Evolutionary conservation across 2,888 invertebrate species (phyloP), one percentile per base, ranked within the genome.

Genomic region (Therioaphis trifolii): DNA sequence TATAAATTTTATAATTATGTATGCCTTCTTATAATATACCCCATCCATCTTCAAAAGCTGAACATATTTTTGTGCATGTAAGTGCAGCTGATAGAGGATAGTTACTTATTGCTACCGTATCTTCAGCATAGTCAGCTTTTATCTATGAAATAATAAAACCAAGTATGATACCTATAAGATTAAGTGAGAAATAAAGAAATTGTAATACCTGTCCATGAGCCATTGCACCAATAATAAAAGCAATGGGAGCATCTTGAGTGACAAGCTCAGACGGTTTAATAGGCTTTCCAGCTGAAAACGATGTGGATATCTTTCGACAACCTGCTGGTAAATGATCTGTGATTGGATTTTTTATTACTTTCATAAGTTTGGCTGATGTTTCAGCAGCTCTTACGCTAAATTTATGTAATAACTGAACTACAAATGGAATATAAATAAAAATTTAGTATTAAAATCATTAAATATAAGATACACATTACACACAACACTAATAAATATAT

Each of bases 41-140:
- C 98, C 98, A 99, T 40, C 92, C 93, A 90, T 98, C 96, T 90
- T 99, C 98, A 90, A 98, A 98, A 4, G 96, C 96, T 72, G 93
- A 92, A 90, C 97, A 98, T 75, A 99, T 88, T 90, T 99, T 99
- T 35, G 96, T 94, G 90, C 99, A 99, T 0, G 99, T 95, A 84
- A 99, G 91, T 14, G 99, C 99, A 29, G 96, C 99, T 55, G 98
- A 99, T 58, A 99, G 90, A 4, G 99, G 99, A 90, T 97, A 99
- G 88, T 95, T 96, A 88, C 98, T 98, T 84, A 99, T 95, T 4
- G 99, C 96, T 88, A 96, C 91, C 0, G 93, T 92, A 86, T 95
- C 95, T 90, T 99, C 98, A 1, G 94, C 92, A 89, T 98, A 99
- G 89, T 98, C 97, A 1, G 90, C 89, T 84, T 91, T 89, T 9